Base-by-base conservation (phyloP, 2,888 invertebrate species). In the Sarcophaga subvicina region DNA sequence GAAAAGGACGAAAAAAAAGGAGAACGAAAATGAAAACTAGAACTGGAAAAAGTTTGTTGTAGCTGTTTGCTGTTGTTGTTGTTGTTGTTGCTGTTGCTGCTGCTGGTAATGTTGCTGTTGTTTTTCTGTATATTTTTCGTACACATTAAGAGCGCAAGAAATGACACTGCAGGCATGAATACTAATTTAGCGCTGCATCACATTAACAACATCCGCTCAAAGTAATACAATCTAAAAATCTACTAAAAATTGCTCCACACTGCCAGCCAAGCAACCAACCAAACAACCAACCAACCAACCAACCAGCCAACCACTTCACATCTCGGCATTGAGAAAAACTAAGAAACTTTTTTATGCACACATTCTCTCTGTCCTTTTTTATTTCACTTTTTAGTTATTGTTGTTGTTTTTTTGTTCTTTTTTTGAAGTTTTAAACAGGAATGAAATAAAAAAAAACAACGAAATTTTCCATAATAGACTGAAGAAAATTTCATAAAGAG, bases 111-210 rank as follows among this genome's bases (percentile, higher is more conserved):
- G 54, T 37, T 17, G 63, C 17, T 54, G 54, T 37, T 17, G 63
- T 60, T 69, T 20, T 73, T 72, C 37, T 66, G 25, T 60, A 59
- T 69, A 69, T 73, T 66, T 76, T 86, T 90, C 88, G 85, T 70
- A 60, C 62, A 66, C 83, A 90, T 90, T 90, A 90, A 89, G 89
- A 89, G 89, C 90, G 90, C 89, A 91, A 87, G 91, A 91, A 92
- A 92, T 91, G 92, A 90, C 92, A 91, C 91, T 92, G 90, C 90
- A 88, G 91, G 91, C 92, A 87, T 92, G 92, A 92, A 92, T 92
- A 92, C 91, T 92, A 92, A 92, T 92, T 92, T 91, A 89, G 89
- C 89, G 90, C 91, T 90, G 90, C 90, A 88, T 87, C 85, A 83
- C 85, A 85, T 87, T 87, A 87, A 86, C 86, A 80, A 79, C 84